A percentile compares a stretch with the other conserved stretches of the same genome.
Conservation (phyloP, 2,113 vertebrate species). For the Plecotus auritus region DNA sequence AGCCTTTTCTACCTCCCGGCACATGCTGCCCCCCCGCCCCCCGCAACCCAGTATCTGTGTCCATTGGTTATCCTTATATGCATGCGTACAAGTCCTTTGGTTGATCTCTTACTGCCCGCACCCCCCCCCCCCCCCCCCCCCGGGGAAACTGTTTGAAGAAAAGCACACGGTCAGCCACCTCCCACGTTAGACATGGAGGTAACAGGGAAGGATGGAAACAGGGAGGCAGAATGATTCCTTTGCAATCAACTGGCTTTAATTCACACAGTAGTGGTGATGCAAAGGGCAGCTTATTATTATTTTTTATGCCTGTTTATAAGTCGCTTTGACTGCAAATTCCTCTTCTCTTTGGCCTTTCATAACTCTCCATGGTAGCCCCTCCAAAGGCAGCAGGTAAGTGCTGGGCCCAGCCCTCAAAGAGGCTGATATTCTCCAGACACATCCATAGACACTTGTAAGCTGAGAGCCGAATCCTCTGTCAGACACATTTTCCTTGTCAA, state of each 20-base stretch:
- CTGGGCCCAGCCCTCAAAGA: neutral
- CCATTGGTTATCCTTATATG: no score
- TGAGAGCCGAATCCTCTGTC: neutral
- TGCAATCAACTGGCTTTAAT: neutral
- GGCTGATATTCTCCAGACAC: constrained; percentile 35
- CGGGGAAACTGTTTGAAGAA: neutral
- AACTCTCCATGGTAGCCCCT: neutral
- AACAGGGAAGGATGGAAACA: neutral
- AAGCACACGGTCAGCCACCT: neutral
- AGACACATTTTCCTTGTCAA: constrained; percentile 54
- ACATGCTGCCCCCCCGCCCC: no score
- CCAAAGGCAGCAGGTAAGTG: neutral
- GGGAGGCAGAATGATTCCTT: neutral
- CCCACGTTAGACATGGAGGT: neutral
- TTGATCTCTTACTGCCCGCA: no score
- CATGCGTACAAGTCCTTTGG: no score
- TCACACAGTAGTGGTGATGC: neutral
- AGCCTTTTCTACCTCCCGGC: no score
- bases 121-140: no score
- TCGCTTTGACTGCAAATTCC: neutral
- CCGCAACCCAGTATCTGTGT: no score
- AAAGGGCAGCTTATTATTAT: neutral
- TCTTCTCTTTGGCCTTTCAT: neutral
- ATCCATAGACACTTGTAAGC: neutral
- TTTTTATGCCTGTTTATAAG: neutral